A percentile compares a stretch with the other conserved stretches of the same genome.
Evolutionary conservation across 2,888 invertebrate genomes (phyloP).

Genomic region (Rapana venosa): DNA sequence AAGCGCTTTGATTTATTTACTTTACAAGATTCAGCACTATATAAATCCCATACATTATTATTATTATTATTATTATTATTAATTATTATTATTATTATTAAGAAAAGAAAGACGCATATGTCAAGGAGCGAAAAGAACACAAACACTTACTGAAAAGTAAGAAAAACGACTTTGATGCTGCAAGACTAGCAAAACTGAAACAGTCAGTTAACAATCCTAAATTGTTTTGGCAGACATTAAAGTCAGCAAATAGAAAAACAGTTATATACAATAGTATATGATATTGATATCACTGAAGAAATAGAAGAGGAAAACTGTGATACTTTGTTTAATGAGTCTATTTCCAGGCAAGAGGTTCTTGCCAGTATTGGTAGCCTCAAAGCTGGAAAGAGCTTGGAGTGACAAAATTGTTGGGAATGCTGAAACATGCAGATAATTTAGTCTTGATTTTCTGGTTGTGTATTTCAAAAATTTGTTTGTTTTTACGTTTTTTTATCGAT

Average conservation of each 20-base stretch:
- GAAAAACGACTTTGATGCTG: not conserved
- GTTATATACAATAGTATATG: not conserved
- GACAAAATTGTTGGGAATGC: not conserved
- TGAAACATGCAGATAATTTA: not conserved
- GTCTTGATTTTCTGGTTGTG: not conserved
- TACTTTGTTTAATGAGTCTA: not conserved
- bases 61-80: no score
- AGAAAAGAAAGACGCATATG: not conserved
- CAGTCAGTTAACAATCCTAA: not conserved
- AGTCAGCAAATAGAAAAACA: not conserved
- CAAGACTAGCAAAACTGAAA: not conserved
- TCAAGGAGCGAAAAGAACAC: not conserved
- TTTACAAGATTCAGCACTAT: no score
- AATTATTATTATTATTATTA: no score
- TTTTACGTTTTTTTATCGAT: not conserved
- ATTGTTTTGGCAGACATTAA: not conserved
- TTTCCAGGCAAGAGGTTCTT: not conserved
- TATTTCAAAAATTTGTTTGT: not conserved
- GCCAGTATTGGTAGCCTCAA: not conserved
- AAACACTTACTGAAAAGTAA: not conserved
- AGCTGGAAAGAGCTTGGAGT: not conserved
- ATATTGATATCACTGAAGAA: not conserved
- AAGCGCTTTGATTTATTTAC: no score
- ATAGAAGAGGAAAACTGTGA: not conserved
- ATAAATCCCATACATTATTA: no score